Percentiles rank a stretch among this genome's conserved stretches.
phyloP scores from a whole-genome alignment of 2,113 vertebrate species.

The Oryzias curvinotus region DNA sequence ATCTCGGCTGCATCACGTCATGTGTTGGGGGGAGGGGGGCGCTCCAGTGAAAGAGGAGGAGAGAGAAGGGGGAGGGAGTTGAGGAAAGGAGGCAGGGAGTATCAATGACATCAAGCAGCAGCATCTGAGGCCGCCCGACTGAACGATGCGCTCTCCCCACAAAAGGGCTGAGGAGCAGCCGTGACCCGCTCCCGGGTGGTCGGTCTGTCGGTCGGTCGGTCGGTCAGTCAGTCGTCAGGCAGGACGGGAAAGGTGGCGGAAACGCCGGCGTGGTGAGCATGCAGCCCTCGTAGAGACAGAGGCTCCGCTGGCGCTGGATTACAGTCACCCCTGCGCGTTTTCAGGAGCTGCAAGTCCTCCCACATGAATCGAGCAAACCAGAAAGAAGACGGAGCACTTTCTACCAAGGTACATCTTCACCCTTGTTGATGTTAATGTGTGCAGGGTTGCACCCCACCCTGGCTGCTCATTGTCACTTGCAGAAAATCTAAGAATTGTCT shows the following conservation, averaged over 20 bases:
- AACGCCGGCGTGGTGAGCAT: conserved; percentile 54
- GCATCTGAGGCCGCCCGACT: conserved; percentile 60
- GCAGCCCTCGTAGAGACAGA: conserved; percentile 55
- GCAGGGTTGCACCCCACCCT: conserved; percentile 57
- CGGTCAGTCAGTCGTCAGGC: neutral
- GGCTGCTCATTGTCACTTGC: conserved; percentile 23
- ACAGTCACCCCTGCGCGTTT: conserved; percentile 48
- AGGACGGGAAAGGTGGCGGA: conserved; percentile 13
- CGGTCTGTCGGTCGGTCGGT: conserved; percentile 5
- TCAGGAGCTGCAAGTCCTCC: conserved; percentile 65
- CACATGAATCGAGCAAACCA: conserved; percentile 66
- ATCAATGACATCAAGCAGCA: conserved; percentile 74
- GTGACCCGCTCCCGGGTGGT: conserved; percentile 48
- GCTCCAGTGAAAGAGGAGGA: conserved; percentile 37
- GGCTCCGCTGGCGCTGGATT: conserved; percentile 62
- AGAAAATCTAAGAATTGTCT: neutral
- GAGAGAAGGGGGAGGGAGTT: conserved; percentile 62
- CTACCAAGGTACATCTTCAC: conserved; percentile 51
- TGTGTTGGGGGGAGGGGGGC: conserved; percentile 35
- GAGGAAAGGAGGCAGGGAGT: conserved; percentile 67
- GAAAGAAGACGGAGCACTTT: conserved; percentile 63
- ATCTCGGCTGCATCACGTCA: conserved; percentile 75
- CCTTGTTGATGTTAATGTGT: neutral
- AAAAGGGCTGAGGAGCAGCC: conserved; percentile 55
- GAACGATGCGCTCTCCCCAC: conserved; percentile 60